Percentiles rank a stretch among this genome's conserved stretches.
Evolutionary conservation across 2,113 vertebrate genomes (phyloP).

Genomic region (Falcunculus frontatus): DNA sequence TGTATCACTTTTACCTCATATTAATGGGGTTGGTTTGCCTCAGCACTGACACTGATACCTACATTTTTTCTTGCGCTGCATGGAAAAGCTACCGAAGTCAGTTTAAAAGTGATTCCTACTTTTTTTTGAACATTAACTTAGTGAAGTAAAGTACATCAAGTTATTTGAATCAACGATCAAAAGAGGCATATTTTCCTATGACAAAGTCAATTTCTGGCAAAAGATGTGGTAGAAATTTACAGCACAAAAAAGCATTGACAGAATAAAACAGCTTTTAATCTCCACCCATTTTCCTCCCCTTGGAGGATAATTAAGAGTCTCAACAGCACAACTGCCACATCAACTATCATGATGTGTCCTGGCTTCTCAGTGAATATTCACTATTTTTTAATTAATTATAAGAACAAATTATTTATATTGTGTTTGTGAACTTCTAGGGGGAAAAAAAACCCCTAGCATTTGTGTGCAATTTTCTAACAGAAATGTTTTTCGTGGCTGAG

Average conservation of each 20-base stretch:
- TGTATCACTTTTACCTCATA: neutral
- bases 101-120: neutral
- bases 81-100: neutral
- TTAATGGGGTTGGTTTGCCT: neutral
- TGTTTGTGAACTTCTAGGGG: neutral
- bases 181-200: neutral
- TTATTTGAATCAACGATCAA: conserved; percentile 2
- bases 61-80: neutral
- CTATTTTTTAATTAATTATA: neutral
- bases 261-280: conserved; percentile 4
- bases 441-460: neutral
- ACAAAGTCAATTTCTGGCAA: conserved; percentile 11
- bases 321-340: neutral
- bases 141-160: neutral
- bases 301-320: conserved; percentile 6
- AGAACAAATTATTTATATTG: neutral
- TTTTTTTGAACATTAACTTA: neutral
- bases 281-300: neutral
- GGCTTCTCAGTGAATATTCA: neutral
- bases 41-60: neutral
- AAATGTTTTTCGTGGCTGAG: neutral
- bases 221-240: neutral
- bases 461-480: neutral
- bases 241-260: neutral
- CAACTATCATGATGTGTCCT: neutral